A percentile compares a stretch with the other conserved stretches of the same genome.
These are phyloP conservation scores for Agraylea sexmaculata DNA, from an alignment of 1,140 invertebrate genomes.

Conservation along the genomic window DNA sequence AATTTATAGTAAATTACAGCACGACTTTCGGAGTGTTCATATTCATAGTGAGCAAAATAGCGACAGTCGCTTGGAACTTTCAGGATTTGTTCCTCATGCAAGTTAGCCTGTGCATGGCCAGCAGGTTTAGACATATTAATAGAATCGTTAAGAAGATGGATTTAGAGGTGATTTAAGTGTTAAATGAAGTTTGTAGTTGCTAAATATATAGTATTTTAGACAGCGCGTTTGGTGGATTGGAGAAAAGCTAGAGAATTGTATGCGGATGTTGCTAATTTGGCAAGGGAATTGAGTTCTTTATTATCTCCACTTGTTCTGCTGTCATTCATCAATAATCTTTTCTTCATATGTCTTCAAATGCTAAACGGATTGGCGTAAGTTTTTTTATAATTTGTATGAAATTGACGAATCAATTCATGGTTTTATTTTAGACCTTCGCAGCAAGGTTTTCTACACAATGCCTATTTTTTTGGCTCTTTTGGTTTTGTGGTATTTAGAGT, in stretches of 20 bases:
- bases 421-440: constrained; percentile 9
- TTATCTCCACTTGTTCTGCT: constrained; percentile 38
- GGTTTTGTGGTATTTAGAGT: constrained; percentile 16
- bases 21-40: constrained; percentile 23
- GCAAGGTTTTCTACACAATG: constrained; percentile 10
- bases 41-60: constrained; percentile 40
- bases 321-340: constrained; percentile 55
- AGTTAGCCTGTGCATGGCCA: constrained; percentile 42
- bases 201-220: constrained; percentile 21
- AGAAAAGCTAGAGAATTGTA: constrained; percentile 39
- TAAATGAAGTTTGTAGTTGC: not conserved
- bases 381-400: too few species aligned
- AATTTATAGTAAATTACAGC: constrained; percentile 13
- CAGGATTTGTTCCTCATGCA: constrained; percentile 54
- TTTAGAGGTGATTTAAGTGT: constrained; percentile 7
- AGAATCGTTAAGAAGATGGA: constrained; percentile 21
- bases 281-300: constrained; percentile 29
- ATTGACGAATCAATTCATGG: too few species aligned
- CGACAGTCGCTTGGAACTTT: constrained; percentile 55
- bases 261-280: constrained; percentile 43
- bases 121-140: constrained; percentile 47
- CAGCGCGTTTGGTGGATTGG: constrained; percentile 37
- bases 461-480: constrained; percentile 19
- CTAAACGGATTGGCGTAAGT: constrained; percentile 48
- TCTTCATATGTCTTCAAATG: constrained; percentile 55